phyloP scores from a whole-genome alignment of 2,888 invertebrate species.

The Drosophila nr. perissopoda region DNA sequence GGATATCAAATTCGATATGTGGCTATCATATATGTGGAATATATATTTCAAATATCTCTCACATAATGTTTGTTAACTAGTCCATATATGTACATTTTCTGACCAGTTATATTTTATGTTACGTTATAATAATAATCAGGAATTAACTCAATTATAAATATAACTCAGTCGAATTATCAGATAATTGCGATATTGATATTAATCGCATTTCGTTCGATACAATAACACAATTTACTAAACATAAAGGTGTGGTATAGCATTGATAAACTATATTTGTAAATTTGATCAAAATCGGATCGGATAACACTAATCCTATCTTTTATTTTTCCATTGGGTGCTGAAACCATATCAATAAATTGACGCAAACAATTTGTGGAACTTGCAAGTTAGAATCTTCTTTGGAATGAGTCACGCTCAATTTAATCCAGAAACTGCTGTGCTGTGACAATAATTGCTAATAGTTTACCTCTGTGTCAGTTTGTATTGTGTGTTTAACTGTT shows the following conservation, averaged over 20 bases:
- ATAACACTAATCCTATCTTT: not conserved
- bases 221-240: not conserved
- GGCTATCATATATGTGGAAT: not conserved
- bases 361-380: not conserved
- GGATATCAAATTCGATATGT: not conserved
- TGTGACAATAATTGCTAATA: not conserved
- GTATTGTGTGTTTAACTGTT: slow-evolving; percentile 50
- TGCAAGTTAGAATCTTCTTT: not conserved
- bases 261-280: not conserved
- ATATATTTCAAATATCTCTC: not conserved
- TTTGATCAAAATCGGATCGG: not conserved
- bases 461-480: slow-evolving; percentile 20
- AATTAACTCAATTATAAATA: not conserved
- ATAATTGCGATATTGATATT: not conserved
- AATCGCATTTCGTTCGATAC: not conserved
- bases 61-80: not conserved
- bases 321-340: not conserved
- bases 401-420: not conserved
- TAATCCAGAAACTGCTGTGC: not conserved
- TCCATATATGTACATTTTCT: not conserved
- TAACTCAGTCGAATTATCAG: not conserved
- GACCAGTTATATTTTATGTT: too few relatives aligned
- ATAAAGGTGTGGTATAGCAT: not conserved
- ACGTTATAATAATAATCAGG: not conserved
- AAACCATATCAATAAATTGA: not conserved